These are phyloP conservation scores for Orestias chungarensis DNA, from an alignment of 2,797 vertebrate species.

Conservation along the genomic window DNA sequence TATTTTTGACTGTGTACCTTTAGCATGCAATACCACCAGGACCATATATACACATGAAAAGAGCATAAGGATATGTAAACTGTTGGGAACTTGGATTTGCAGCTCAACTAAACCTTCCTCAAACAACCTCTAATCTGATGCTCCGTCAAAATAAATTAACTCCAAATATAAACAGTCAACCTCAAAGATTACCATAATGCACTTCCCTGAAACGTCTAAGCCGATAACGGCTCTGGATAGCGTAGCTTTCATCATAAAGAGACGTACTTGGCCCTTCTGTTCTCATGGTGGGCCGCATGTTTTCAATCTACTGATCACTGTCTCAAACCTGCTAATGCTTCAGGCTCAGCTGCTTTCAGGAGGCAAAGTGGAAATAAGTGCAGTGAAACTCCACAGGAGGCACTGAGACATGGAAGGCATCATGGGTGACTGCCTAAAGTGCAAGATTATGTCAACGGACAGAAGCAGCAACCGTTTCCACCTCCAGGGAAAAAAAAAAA, in stretches of 20 bases:
- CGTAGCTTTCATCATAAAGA: constrained; percentile 49
- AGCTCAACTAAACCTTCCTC: constrained; percentile 27
- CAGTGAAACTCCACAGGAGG: constrained; percentile 11
- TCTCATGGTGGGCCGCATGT: constrained; percentile 33
- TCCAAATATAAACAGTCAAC: constrained; percentile 41
- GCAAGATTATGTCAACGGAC: constrained; percentile 4
- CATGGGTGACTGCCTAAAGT: constrained; percentile 21
- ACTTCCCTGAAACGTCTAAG: constrained; percentile 20
- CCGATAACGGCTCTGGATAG: constrained; percentile 30
- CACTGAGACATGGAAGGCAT: constrained; percentile 1
- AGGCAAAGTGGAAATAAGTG: constrained; percentile 11
- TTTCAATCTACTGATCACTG: constrained; percentile 45
- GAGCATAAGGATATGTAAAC: constrained; percentile 29
- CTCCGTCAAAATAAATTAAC: constrained; percentile 49
- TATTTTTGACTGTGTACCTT: background rate
- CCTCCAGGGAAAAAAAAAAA: background rate
- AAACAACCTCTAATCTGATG: constrained; percentile 58
- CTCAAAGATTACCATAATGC: constrained; percentile 32
- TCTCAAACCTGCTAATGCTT: constrained; percentile 32
- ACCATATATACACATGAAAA: constrained; percentile 14
- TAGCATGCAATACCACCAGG: background rate
- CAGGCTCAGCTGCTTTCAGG: constrained; percentile 29
- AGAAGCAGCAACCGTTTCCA: background rate
- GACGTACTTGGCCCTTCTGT: constrained; percentile 4
- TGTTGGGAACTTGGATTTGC: constrained; percentile 35